Percentiles rank a stretch among this genome's conserved stretches.
phyloP scores from a whole-genome alignment of 2,888 invertebrate species.

The Onthophagus sagittarius region DNA sequence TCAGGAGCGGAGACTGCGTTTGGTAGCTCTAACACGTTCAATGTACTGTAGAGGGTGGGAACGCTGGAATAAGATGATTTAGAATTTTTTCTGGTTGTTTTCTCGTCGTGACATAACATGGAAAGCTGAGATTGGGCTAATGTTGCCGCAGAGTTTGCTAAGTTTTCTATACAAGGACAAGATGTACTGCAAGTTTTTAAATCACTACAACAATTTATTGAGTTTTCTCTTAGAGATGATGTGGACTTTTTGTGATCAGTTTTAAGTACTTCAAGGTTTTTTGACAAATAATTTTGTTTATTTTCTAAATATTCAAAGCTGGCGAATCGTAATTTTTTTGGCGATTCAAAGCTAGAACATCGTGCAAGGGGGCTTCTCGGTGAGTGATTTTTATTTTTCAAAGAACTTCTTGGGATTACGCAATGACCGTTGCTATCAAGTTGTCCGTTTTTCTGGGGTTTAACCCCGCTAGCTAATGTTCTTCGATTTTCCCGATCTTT shows the following conservation, averaged over 20 bases:
- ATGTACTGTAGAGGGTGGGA: slow-evolving; percentile 39
- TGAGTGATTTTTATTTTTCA: slow-evolving; percentile 63
- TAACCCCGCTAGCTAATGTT: slow-evolving; percentile 43
- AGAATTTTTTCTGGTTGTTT: slow-evolving; percentile 16
- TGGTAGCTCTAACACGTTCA: slow-evolving; percentile 35
- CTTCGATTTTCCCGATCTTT: slow-evolving; percentile 52
- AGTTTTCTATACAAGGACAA: slow-evolving; percentile 67
- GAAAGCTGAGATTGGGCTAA: slow-evolving; percentile 43
- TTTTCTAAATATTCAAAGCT: slow-evolving; percentile 63
- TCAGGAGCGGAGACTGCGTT: slow-evolving; percentile 42
- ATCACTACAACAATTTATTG: slow-evolving; percentile 50
- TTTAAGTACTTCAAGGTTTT: slow-evolving; percentile 53
- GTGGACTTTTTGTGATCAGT: slow-evolving; percentile 54
- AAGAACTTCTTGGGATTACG: slow-evolving; percentile 58
- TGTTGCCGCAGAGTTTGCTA: slow-evolving; percentile 45
- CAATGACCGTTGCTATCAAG: slow-evolving; percentile 37
- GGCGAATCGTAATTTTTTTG: slow-evolving; percentile 77
- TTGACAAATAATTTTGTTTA: slow-evolving; percentile 49
- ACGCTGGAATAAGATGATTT: slow-evolving; percentile 41
- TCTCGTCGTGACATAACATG: slow-evolving; percentile 36
- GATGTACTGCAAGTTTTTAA: slow-evolving; percentile 58
- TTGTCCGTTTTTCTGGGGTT: slow-evolving; percentile 32
- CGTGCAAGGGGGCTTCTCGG: slow-evolving; percentile 57
- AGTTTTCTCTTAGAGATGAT: slow-evolving; percentile 51
- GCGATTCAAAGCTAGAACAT: slow-evolving; percentile 79